Base-by-base conservation (phyloP, 1,140 invertebrate species). In the Drosophila ambigua region DNA sequence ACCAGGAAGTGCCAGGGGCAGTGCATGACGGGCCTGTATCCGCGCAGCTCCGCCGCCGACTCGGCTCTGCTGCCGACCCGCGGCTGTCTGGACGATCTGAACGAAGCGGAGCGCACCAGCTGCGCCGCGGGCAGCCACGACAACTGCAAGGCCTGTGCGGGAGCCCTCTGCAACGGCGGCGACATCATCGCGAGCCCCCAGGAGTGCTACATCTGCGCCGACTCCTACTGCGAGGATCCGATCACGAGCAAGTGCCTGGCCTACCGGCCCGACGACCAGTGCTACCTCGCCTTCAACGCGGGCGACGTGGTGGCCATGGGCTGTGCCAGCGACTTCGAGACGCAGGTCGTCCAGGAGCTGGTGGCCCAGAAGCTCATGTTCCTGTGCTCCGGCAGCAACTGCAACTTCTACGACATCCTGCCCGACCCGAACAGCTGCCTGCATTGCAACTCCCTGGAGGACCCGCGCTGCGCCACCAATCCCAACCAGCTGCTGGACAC, bases 11-110 rank as follows among this genome's bases (percentile, higher is more conserved):
- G 90, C 44, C 83, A 80, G 49, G 75, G 67, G 5, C 66, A 77
- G 20, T 91, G 90, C 63, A 89, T 90, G 73, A 77, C 72, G 0
- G 90, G 87, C 5, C 43, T 91, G 52, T 91, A 90, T 54, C 90
- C 90, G 4, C 85, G 90, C 26, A 89, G 83, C 23, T 83, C 78
- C 24, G 49, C 83, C 0, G 49, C 13, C 41, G 84, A 91, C 64
- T 71, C 90, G 2, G 65, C 90, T 0, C 67, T 89, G 11, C 63
- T 91, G 50, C 63, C 90, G 8, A 52, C 72, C 7, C 90, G 90
- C 15, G 67, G 90, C 13, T 91, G 90, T 31, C 57, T 91, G 9
- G 87, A 91, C n/a, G 90, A 91, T 51, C 43, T 90, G 8, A 77
- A 80, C 39, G 15, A 59, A n/a, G 72, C 62, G 3, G 85, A 91